Conservation (phyloP, 2,888 invertebrate species). For the Melolontha melolontha region DNA sequence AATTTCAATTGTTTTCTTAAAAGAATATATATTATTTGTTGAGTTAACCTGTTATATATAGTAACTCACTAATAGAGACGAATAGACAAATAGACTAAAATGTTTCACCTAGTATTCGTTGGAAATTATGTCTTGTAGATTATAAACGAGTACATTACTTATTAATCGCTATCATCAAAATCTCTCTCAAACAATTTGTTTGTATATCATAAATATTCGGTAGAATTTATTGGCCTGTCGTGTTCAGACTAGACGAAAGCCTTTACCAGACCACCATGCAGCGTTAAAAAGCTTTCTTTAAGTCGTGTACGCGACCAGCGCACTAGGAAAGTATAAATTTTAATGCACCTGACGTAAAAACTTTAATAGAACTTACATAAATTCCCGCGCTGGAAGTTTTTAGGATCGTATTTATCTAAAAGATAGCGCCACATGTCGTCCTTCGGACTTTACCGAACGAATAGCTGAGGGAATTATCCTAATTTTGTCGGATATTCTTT, state of each 20-base stretch:
- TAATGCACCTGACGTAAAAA: conserved; percentile 32
- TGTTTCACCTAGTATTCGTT: no score
- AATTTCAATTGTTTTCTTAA: no score
- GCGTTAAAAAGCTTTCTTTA: conserved; percentile 31
- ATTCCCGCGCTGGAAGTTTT: conserved; percentile 32
- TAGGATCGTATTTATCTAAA: conserved; percentile 29
- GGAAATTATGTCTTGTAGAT: no score
- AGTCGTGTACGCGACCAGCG: conserved; percentile 12
- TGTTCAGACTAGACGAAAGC: conserved; percentile 11
- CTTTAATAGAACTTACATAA: conserved; percentile 39
- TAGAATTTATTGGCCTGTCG: conserved; percentile 31
- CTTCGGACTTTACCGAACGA: conserved; percentile 19
- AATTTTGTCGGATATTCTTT: conserved; percentile 37
- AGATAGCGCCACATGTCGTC: conserved; percentile 37
- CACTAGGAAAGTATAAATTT: conserved; percentile 35
- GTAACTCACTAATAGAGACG: no score
- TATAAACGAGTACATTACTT: not conserved
- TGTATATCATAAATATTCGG: conserved; percentile 31
- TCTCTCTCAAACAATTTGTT: conserved; percentile 26
- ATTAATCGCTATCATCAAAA: conserved; percentile 27
- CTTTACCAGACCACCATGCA: conserved; percentile 18
- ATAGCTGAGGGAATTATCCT: conserved; percentile 33
- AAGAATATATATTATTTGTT: no score
- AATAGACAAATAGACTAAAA: no score
- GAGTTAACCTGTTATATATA: no score